phyloP scores from a whole-genome alignment of 2,113 vertebrate species.

The Aptenodytes patagonicus region DNA sequence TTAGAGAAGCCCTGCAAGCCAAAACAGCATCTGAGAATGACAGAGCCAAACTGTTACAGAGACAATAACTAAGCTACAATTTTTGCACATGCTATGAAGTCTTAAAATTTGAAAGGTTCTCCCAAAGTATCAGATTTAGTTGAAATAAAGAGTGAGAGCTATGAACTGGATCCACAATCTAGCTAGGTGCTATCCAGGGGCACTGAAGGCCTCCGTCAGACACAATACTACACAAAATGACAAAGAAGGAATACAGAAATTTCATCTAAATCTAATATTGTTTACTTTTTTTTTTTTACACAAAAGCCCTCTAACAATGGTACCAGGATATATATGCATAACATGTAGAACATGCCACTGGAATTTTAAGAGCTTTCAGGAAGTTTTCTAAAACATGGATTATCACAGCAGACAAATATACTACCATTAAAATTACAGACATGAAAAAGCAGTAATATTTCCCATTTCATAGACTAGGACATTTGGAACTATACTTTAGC shows the following conservation, averaged over 20 bases:
- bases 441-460: neutral
- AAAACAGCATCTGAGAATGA: neutral
- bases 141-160: neutral
- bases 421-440: neutral
- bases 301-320: neutral
- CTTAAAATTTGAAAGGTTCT: neutral
- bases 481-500: neutral
- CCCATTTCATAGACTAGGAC: neutral
- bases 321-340: neutral
- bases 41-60: neutral
- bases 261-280: neutral
- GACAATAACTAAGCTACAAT: neutral
- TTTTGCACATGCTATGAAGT: neutral
- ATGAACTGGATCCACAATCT: neutral
- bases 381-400: neutral
- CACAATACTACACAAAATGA: neutral
- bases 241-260: neutral
- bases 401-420: neutral
- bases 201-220: neutral
- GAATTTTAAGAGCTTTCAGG: neutral
- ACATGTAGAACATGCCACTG: neutral
- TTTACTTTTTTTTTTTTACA: neutral
- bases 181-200: neutral
- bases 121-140: neutral
- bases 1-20: neutral